Evolutionary conservation across 2,888 invertebrate genomes (phyloP), one percentile per base, ranked within the genome.

Genomic region (Pedicia rivosa): DNA sequence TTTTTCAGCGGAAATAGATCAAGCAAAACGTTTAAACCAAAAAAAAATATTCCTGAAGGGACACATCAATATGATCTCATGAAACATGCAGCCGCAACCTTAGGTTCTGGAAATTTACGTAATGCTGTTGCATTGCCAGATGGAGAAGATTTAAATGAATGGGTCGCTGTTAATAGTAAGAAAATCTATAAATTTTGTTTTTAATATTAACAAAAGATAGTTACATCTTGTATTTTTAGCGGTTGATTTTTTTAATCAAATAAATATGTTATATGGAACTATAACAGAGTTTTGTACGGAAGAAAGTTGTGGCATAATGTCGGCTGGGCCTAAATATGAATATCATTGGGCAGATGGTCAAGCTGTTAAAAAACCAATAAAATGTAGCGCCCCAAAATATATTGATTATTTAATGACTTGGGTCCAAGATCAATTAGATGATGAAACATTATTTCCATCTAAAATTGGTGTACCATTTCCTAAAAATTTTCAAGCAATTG

Each of bases 341-440:
- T 98, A 99, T 65, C 95, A 95, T 64, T 99, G 98, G 98, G 97
- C 97, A 1, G 95, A 97, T 64, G 95, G 95, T 1, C 87, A 88
- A 54, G 91, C 91, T 1, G 91, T 95, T 17, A 91, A 97, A 63
- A 97, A 97, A 59, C 95, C 95, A 29, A 95, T 97, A 52, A 95
- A 95, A 66, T 97, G 94, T 67, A 95, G 94, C 33, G 97, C 95
- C 37, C 95, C 95, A 36, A 92, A 94, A 64, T 98, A 98, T 64
- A 97, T 98, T 50, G 97, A 98, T 65, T 97, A 94, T 66, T 71
- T 98, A 47, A 94, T 98, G 94, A 94, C 95, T 15, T 97, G 95
- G 92, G 95, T 97, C 40, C 98, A 98, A 64, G 95, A 97, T 65
- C 97, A 98, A 59, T 69, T 99, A 43, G 98, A 99, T 56, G 97